These are phyloP conservation scores for Drosophila ezoana DNA, from an alignment of 2,888 invertebrate genomes.

Conservation along the genomic window DNA sequence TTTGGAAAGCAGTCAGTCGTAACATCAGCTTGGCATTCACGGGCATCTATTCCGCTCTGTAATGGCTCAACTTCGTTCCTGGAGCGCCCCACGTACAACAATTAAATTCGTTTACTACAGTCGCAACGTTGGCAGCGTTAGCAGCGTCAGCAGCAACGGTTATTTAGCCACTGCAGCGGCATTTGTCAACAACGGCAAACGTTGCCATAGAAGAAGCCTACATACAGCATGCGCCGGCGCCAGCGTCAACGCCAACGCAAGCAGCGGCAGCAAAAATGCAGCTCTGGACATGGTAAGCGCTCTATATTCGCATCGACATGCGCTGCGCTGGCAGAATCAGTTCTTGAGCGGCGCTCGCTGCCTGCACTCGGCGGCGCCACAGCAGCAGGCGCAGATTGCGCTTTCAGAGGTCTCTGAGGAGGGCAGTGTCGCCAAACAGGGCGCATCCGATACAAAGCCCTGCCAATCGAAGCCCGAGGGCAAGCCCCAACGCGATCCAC, in stretches of 20 bases:
- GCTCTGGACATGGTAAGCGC: background rate
- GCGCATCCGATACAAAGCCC: background rate
- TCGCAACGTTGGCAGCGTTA: conserved; percentile 49
- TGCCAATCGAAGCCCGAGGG: conserved; percentile 55
- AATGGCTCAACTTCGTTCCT: conserved; percentile 85
- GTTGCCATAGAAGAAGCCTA: conserved; percentile 25
- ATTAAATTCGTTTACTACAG: conserved; percentile 79
- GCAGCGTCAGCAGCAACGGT: conserved; percentile 32
- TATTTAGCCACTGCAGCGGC: conserved; percentile 29
- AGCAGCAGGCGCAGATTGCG: conserved; percentile 47
- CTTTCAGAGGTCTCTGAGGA: conserved; percentile 17
- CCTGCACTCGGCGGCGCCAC: conserved; percentile 56
- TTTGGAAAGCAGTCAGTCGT: conserved; percentile 5
- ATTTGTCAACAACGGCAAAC: conserved; percentile 13
- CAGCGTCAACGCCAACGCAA: conserved; percentile 14
- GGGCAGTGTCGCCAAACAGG: conserved; percentile 6
- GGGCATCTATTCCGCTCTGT: conserved; percentile 58
- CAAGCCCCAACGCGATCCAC: conserved; percentile 87
- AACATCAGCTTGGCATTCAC: conserved; percentile 1
- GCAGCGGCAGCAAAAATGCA: conserved; percentile 14
- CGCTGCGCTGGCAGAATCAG: conserved; percentile 29
- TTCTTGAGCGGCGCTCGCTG: conserved; percentile 22
- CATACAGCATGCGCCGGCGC: conserved; percentile 31
- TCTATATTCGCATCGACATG: too few species aligned
- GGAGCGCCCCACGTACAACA: conserved; percentile 83